Conservation (phyloP, 2,113 vertebrate genomes). For the Clarias batrachus region DNA sequence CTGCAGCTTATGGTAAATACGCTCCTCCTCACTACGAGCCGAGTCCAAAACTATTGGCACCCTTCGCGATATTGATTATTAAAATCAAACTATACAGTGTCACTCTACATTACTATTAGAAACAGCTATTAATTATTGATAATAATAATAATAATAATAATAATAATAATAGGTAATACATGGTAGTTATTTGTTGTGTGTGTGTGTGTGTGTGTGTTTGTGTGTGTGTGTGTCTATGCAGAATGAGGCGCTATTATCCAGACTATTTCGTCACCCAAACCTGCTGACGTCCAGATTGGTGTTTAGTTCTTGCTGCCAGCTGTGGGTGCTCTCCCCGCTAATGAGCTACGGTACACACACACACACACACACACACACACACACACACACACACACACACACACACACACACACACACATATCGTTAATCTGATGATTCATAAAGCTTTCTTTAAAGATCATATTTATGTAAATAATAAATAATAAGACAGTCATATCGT, state of each 20-base stretch:
- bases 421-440: neutral
- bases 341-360: conserved; percentile 88
- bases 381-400: conserved; percentile 56
- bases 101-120: neutral
- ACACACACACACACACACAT: neutral
- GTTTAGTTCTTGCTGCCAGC: conserved; percentile 89
- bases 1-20: conserved; percentile 85
- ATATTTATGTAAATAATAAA: neutral
- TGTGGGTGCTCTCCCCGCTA: conserved; percentile 94
- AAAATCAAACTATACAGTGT: neutral
- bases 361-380: neutral
- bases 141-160: too few relatives aligned
- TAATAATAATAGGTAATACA: too few relatives aligned
- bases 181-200: neutral
- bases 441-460: neutral
- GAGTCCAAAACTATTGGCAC: neutral
- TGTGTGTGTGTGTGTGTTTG: neutral
- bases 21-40: neutral
- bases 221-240: conserved; percentile 54
- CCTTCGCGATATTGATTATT: neutral
- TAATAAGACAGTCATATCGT: neutral
- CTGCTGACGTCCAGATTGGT: conserved; percentile 89
- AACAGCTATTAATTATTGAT: too few relatives aligned
- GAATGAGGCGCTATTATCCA: conserved; percentile 88
- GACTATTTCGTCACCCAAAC: conserved; percentile 87